phyloP scores from a whole-genome alignment of 1,140 invertebrate genomes.

The Drosophila navojoa region DNA sequence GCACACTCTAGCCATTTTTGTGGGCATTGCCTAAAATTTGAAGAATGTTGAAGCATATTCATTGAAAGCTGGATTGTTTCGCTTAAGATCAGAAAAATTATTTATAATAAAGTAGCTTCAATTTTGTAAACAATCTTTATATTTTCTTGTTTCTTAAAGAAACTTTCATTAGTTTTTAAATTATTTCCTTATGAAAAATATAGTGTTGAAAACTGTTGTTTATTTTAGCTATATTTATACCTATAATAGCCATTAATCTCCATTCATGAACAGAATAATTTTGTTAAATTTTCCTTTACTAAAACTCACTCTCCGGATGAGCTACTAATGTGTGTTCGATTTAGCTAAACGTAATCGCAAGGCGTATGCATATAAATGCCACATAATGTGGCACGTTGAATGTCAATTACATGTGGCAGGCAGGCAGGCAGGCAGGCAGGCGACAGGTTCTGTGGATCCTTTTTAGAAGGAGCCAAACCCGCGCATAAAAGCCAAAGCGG shows the following conservation, averaged over 20 bases:
- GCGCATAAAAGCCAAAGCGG: slow-evolving; percentile 39
- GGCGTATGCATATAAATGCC: slow-evolving; percentile 69
- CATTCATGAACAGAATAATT: no score
- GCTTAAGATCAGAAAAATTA: no score
- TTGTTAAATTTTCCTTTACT: neutral
- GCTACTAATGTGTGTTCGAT: slow-evolving; percentile 6
- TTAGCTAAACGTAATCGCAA: slow-evolving; percentile 33
- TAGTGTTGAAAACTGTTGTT: no score
- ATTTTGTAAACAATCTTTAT: no score
- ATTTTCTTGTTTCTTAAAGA: no score
- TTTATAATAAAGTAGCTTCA: no score
- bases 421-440: neutral
- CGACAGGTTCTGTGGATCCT: neutral
- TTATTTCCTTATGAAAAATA: no score
- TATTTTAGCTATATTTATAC: no score
- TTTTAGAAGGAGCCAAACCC: slow-evolving; percentile 12
- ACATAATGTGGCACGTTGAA: slow-evolving; percentile 71
- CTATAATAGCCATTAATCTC: no score
- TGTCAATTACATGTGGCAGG: slow-evolving; percentile 64
- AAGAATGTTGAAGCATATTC: neutral
- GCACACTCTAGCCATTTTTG: slow-evolving; percentile 31
- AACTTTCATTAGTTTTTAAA: no score
- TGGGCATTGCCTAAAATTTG: slow-evolving; percentile 8
- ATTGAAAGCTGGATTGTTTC: neutral
- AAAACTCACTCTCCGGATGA: slow-evolving; percentile 12